Evolutionary conservation across 2,888 invertebrate genomes (phyloP).

Genomic region (Parnassius glacialis): DNA sequence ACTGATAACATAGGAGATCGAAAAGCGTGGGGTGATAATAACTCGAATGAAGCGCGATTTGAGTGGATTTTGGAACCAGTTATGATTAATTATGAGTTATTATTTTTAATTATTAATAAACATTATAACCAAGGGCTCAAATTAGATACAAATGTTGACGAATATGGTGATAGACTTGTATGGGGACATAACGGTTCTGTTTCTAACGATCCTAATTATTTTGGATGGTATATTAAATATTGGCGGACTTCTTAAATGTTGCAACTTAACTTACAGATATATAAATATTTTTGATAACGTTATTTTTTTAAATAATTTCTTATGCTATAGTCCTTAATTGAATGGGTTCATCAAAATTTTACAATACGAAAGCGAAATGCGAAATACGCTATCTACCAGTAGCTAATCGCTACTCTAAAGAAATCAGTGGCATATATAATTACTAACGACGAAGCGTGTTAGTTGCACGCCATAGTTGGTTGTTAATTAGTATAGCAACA

Average conservation of each 20-base stretch:
- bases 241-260: neutral
- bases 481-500: too few species aligned
- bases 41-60: conserved; percentile 30
- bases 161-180: conserved; percentile 33
- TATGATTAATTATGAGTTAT: conserved; percentile 32
- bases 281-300: too few species aligned
- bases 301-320: too few species aligned
- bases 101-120: conserved; percentile 41
- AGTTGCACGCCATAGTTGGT: too few species aligned
- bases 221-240: conserved; percentile 32
- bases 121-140: conserved; percentile 39
- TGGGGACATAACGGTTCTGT: conserved; percentile 37
- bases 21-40: conserved; percentile 35
- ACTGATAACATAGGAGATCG: conserved; percentile 36
- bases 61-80: conserved; percentile 40
- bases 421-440: too few species aligned
- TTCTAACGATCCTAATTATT: conserved; percentile 24
- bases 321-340: too few species aligned
- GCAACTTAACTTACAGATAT: too few species aligned
- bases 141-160: conserved; percentile 31
- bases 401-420: too few species aligned
- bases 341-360: too few species aligned
- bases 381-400: too few species aligned
- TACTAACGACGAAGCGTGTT: too few species aligned
- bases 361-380: too few species aligned